phyloP scores from a whole-genome alignment of 2,797 vertebrate species.

The Malurus splendens region DNA sequence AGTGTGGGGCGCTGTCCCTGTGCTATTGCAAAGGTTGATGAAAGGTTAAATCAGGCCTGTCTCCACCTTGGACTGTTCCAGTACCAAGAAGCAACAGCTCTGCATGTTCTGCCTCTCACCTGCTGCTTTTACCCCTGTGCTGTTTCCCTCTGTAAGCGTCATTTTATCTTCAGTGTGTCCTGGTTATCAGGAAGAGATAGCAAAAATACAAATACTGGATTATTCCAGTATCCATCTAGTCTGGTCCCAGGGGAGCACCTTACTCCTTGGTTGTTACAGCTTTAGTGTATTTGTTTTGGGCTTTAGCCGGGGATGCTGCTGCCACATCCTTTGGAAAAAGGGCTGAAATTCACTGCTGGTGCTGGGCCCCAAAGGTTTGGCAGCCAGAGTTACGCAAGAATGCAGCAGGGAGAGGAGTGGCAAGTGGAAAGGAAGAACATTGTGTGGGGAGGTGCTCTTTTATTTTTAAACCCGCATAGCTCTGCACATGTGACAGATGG shows the following conservation, averaged over 20 bases:
- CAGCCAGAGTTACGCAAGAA: neutral
- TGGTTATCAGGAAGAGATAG: neutral
- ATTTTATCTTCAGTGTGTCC: neutral
- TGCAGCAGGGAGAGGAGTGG: slow-evolving; percentile 16
- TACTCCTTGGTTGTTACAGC: neutral
- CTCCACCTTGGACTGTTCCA: neutral
- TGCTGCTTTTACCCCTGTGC: neutral
- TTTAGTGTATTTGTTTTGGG: neutral
- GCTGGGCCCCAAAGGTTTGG: neutral
- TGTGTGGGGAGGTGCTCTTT: slow-evolving; percentile 33
- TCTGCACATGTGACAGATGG: slow-evolving; percentile 56
- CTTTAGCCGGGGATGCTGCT: neutral
- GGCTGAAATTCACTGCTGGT: neutral
- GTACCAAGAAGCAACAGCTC: neutral
- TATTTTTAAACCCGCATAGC: slow-evolving; percentile 45
- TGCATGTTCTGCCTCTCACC: neutral
- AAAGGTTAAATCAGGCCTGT: neutral
- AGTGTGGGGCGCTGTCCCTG: neutral
- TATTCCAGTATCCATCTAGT: neutral
- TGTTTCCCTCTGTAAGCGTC: neutral
- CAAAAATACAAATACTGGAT: neutral
- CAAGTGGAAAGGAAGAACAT: slow-evolving; percentile 18
- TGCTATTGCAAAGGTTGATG: neutral
- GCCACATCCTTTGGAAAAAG: neutral
- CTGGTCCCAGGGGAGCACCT: neutral